A percentile compares a stretch with the other conserved stretches of the same genome.
These are phyloP conservation scores for Sterrhoptilus dennistouni DNA, from an alignment of 2,113 vertebrate genomes.

Conservation along the genomic window DNA sequence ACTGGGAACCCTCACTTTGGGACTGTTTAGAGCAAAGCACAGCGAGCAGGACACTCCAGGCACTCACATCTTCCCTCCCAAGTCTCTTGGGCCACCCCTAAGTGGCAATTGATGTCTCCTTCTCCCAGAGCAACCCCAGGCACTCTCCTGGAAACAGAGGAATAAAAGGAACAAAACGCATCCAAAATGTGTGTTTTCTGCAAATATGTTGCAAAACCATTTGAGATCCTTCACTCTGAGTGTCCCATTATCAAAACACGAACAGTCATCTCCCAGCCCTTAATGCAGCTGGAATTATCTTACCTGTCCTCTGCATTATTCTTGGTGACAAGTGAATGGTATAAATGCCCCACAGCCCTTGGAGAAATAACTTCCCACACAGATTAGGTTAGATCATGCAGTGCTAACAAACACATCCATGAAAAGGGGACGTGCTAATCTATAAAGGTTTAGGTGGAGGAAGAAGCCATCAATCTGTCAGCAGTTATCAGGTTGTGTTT, in stretches of 20 bases:
- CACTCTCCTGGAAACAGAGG: not conserved
- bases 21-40: not conserved
- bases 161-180: not conserved
- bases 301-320: conserved; percentile 38
- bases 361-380: conserved; percentile 52
- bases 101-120: not conserved
- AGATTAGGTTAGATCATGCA: conserved; percentile 55
- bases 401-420: conserved; percentile 57
- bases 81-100: not conserved
- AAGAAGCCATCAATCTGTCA: conserved; percentile 61
- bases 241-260: not conserved
- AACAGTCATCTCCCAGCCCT: not conserved
- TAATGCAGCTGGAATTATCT: conserved; percentile 35
- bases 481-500: conserved; percentile 9
- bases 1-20: rapidly evolving
- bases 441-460: conserved; percentile 59
- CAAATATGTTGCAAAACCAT: not conserved
- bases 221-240: not conserved
- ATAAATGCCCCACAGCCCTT: conserved; percentile 33
- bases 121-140: not conserved
- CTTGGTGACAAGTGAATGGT: conserved; percentile 48
- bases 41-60: rapidly evolving
- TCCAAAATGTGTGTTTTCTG: not conserved
- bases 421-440: conserved; percentile 57
- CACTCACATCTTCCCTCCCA: rapidly evolving